Percentiles rank a stretch among this genome's conserved stretches.
Conservation (phyloP, 1,140 invertebrate genomes). For the Sycobia sp. region DNA sequence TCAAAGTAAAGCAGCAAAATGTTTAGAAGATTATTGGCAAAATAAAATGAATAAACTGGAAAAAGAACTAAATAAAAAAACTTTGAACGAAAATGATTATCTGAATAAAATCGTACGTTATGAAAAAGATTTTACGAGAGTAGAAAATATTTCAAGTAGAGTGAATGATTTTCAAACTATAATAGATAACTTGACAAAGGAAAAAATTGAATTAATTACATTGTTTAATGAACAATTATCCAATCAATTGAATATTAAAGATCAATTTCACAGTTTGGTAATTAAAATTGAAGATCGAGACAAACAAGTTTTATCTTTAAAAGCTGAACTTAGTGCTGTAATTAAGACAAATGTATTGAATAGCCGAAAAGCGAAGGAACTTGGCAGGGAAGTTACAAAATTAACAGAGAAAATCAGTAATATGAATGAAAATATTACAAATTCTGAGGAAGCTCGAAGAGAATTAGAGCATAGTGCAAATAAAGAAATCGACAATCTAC, state of each 20-base stretch:
- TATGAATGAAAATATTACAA: conserved; percentile 39
- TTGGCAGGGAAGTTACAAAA: conserved; percentile 41
- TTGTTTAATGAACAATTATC: conserved; percentile 35
- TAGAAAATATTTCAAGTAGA: conserved; percentile 40
- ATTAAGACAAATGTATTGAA: conserved; percentile 40
- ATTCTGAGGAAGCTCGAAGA: conserved; percentile 39
- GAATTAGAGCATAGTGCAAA: conserved; percentile 40
- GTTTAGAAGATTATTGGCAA: conserved; percentile 41
- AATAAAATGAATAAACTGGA: conserved; percentile 45
- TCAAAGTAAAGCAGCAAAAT: conserved; percentile 31
- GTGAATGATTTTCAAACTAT: conserved; percentile 39
- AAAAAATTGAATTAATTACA: conserved; percentile 37
- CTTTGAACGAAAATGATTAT: conserved; percentile 32
- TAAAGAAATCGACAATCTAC: conserved; percentile 42
- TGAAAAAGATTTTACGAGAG: conserved; percentile 32
- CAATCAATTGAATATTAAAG: conserved; percentile 41
- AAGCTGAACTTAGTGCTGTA: conserved; percentile 35
- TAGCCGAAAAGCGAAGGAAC: conserved; percentile 35
- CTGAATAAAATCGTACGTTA: conserved; percentile 34
- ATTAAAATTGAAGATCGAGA: conserved; percentile 40
- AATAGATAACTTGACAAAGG: conserved; percentile 32
- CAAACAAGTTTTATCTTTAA: conserved; percentile 40
- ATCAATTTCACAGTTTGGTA: conserved; percentile 39
- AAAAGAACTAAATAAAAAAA: conserved; percentile 39
- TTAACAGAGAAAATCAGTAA: conserved; percentile 35